Evolutionary conservation across 2,888 invertebrate genomes (phyloP).

Genomic region (Coremacera marginata): DNA sequence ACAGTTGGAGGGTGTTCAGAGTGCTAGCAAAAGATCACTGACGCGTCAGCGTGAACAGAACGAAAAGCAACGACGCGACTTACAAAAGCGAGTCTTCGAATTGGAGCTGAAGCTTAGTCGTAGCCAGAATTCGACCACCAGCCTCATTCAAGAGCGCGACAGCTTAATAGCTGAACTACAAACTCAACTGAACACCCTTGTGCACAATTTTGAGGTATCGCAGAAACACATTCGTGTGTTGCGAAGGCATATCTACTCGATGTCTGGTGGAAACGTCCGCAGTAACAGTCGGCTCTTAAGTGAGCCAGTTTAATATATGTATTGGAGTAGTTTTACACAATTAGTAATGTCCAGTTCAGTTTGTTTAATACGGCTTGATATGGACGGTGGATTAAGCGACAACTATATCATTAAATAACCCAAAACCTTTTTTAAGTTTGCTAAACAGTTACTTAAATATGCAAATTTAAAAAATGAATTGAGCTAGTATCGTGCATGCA

Average conservation of each 20-base stretch:
- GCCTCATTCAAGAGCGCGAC: conserved; percentile 65
- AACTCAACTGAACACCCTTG: conserved; percentile 63
- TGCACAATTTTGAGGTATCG: conserved; percentile 66
- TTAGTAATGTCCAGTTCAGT: neutral
- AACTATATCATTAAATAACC: neutral
- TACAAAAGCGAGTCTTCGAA: conserved; percentile 65
- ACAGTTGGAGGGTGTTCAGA: conserved; percentile 59
- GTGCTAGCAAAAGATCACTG: conserved; percentile 59
- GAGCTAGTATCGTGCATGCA: neutral
- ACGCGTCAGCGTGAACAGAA: conserved; percentile 64
- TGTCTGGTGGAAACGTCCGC: conserved; percentile 52
- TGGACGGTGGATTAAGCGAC: neutral
- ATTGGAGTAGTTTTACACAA: neutral
- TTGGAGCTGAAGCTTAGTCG: conserved; percentile 65
- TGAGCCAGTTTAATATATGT: conserved; percentile 25
- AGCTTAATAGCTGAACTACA: conserved; percentile 65
- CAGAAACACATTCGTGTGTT: conserved; percentile 67
- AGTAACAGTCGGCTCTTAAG: conserved; percentile 36
- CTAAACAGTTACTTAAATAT: neutral
- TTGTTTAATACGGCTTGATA: conserved; percentile 22
- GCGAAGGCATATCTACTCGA: conserved; percentile 64
- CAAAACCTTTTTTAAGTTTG: conserved; percentile 22
- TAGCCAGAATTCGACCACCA: conserved; percentile 64
- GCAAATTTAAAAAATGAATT: conserved; percentile 28
- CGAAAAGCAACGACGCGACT: conserved; percentile 62